Base-by-base conservation (phyloP, 2,113 vertebrate genomes). In the Urocitellus parryii region DNA sequence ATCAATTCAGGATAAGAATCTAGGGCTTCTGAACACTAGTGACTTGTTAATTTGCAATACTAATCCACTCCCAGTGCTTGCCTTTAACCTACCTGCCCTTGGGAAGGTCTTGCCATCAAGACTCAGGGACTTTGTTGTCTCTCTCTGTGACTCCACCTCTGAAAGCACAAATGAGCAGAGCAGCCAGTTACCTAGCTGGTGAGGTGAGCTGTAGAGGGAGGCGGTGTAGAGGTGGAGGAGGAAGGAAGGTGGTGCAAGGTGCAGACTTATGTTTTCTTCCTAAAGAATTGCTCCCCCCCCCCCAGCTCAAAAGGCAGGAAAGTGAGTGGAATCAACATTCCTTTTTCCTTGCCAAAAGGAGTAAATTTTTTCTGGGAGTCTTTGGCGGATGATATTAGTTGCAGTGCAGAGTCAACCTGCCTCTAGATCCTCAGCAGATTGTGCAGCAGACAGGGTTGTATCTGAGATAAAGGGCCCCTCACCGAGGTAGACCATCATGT, bases 31-130 rank as follows among this genome's bases (percentile, higher is more conserved):
- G 34, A 74, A 37, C 68, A 56, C 58, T 76, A 25, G 25, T 88
- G 48, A 48, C n/a, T 77, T 45, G n/a, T 56, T 77, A 63, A 37
- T 74, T 90, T 63, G 48, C 61, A 84, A 12, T 8, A 63, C 25
- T 25, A 0, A n/a, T 34, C 17, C 18, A 32, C 34, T 8, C 5
- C 6, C 7, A 2, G 17, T n/a, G 11, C 18, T 58, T 4, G 24
- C 32, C 24, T 65, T 42, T 39, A 53, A 34, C 67, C 27, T 17
- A 14, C 25, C 45, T 51, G 67, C 8, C 29, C 4, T 91, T 79
- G n/a, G 39, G 51, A 88, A 42, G 32, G 37, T 79, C 70, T 86
- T 61, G 34, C n/a, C 61, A 29, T 45, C n/a, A 4, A 2, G 78
- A 42, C 4, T 16, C 65, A 39, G 22, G 42, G 51, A 37, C 37